A percentile compares a stretch with the other conserved stretches of the same genome.
Conservation (phyloP, 2,888 invertebrate species). For the Augiades crinisus region DNA sequence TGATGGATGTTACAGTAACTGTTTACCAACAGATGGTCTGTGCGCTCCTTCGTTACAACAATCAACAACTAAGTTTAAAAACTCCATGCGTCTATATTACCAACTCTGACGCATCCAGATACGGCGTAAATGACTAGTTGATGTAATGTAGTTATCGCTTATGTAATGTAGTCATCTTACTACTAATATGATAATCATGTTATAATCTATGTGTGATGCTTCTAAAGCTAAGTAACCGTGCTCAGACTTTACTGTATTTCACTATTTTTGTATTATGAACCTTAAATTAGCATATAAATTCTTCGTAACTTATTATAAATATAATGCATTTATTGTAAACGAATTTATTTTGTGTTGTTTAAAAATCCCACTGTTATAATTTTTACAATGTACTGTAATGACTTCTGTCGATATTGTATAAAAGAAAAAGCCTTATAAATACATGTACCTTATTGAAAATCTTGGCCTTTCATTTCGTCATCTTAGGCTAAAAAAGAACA, state of each 20-base stretch:
- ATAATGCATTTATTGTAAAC: slow-evolving; percentile 74
- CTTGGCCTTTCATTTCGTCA: slow-evolving; percentile 28
- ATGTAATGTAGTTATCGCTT: no score
- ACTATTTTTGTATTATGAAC: slow-evolving; percentile 56
- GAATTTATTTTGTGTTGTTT: slow-evolving; percentile 74
- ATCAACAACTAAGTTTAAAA: no score
- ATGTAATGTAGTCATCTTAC: no score
- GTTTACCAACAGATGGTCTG: no score
- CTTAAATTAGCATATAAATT: slow-evolving; percentile 37
- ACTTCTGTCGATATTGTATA: slow-evolving; percentile 44
- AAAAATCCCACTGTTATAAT: slow-evolving; percentile 49
- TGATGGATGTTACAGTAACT: no score
- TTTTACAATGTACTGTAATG: slow-evolving; percentile 38
- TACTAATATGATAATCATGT: background rate
- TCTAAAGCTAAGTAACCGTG: slow-evolving; percentile 45
- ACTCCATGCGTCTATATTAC: no score
- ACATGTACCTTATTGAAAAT: slow-evolving; percentile 34
- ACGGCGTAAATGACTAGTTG: no score
- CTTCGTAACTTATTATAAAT: slow-evolving; percentile 31
- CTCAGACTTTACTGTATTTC: slow-evolving; percentile 51
- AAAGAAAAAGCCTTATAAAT: slow-evolving; percentile 46
- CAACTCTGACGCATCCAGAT: no score
- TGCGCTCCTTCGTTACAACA: no score
- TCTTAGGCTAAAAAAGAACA: no score
- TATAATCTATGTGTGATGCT: slow-evolving; percentile 45